Evolutionary conservation across 2,888 invertebrate genomes (phyloP).

Genomic region (Linnaemya tessellans): DNA sequence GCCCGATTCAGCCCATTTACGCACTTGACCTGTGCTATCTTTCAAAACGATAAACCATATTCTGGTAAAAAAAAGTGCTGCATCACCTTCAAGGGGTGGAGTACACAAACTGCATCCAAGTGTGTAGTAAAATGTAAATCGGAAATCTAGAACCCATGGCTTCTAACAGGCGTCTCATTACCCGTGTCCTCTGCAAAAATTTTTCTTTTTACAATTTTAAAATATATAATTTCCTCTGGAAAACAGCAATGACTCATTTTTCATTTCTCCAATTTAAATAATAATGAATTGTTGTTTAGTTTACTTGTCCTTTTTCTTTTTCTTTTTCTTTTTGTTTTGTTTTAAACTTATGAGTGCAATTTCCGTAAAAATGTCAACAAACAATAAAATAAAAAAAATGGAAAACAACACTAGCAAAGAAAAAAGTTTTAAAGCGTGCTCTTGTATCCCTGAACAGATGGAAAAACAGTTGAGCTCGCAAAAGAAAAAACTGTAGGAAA

Average conservation of each 20-base stretch:
- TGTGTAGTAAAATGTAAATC: no score
- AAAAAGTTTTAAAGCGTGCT: conserved; percentile 7
- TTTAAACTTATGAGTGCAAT: conserved; percentile 64
- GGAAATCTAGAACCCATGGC: background rate
- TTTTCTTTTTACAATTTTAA: background rate
- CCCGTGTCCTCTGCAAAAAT: background rate
- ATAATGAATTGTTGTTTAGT: conserved; percentile 13
- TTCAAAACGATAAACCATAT: no score
- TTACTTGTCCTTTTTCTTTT: background rate
- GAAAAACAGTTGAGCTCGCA: background rate
- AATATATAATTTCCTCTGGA: conserved; percentile 3
- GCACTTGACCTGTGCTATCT: no score
- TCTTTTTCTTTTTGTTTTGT: background rate
- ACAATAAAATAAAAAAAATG: conserved; percentile 7
- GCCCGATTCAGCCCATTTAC: no score
- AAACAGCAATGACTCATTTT: background rate
- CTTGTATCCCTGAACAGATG: background rate
- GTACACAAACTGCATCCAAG: background rate
- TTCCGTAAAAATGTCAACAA: conserved; percentile 67
- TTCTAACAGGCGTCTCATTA: background rate
- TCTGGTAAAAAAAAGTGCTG: no score
- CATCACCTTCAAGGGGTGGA: no score
- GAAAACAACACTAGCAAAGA: background rate
- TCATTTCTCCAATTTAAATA: background rate
- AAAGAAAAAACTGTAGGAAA: background rate